Evolutionary conservation across 2,888 invertebrate species (phyloP), one percentile per base, ranked within the genome.

Genomic region (Fragum whitleyi): DNA sequence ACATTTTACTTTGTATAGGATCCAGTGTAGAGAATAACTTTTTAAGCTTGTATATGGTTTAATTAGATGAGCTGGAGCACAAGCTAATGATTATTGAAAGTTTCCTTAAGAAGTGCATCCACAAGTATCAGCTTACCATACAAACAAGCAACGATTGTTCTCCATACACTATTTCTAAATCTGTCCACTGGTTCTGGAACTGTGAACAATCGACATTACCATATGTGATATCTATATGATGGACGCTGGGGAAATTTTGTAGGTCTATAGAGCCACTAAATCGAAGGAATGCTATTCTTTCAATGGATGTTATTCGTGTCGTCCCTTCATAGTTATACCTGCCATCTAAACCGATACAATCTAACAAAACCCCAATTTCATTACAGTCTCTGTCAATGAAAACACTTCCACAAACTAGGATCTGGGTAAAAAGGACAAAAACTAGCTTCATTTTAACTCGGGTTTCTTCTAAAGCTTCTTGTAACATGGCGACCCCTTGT

Each of bases 211-310:
- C 51, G 3, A 51, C 51, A 51, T 51, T 14, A 51, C 51, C 51
- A 51, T 51, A 51, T 16, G 21, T 21, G n/a, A 51, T 21, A 16
- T 51, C 51, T 51, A 51, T 51, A 21, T n/a, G 51, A 16, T 51
- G 51, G 14, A 51, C 51, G 3, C 2, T 51, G 3, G 51, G 51
- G 51, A 51, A 51, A n/a, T 16, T 51, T 51, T 51, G 3, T 21
- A 51, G 2, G 16, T 51, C 51, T 21, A 51, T 5, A 16, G 51
- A 51, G 19, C 51, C 51, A 51, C 51, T 51, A 3, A 16, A 21
- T 7, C 51, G 51, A 51, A 51, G 51, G 51, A 51, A 51, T n/a
- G 51, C 5, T 51, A 51, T 51, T 51, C 51, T 51, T 51, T 51
- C 51, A 21, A 51, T 51, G 5, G 21, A 16, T n/a, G 51, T n/a